Evolutionary conservation across 2,113 vertebrate genomes (phyloP), one percentile per base, ranked within the genome.

Genomic region (Anoplopoma fimbria): DNA sequence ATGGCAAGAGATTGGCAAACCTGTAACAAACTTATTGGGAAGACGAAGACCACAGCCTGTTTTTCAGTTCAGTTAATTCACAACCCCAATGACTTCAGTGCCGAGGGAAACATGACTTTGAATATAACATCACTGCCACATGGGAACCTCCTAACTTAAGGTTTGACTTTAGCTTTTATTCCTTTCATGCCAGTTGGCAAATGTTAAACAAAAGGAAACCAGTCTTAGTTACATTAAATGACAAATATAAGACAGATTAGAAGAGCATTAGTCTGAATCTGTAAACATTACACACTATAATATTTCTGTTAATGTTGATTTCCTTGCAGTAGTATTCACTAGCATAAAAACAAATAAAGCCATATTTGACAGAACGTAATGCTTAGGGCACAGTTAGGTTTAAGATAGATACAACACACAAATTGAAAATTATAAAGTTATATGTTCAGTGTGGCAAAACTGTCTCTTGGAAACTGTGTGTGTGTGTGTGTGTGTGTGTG

Each of bases 1-100:
- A 93, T 92, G 84, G 71, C 86, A 83, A 84, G 82, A 83, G 81
- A 91, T 88, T 92, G 91, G 89, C 88, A 90, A 90, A 90, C 84
- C 80, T 88, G 82, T 79, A 86, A 81, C 86, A 87, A 90, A 93
- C 89, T 92, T 92, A 92, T n/a, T 71, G 81, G 87, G 69, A 87
- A 89, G 89, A 83, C 75, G 75, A 63, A 88, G 76, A 88, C 67
- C 72, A 76, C 70, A 47, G 80, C 55, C 73, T 87, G 74, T 80
- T 89, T 88, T 70, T 71, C 75, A 81, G n/a, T 86, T 88, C 51
- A 75, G 78, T 87, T 84, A 88, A 88, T 92, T 92, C 89, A 76
- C 84, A 87, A 69, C 60, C 77, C 78, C 80, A 89, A 73, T 87
- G 85, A 89, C 92, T 88, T 40, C 55, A 51, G 36, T 45, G 71